A percentile compares a stretch with the other conserved stretches of the same genome.
phyloP scores from a whole-genome alignment of 2,113 vertebrate species.

The Corapipo altera region DNA sequence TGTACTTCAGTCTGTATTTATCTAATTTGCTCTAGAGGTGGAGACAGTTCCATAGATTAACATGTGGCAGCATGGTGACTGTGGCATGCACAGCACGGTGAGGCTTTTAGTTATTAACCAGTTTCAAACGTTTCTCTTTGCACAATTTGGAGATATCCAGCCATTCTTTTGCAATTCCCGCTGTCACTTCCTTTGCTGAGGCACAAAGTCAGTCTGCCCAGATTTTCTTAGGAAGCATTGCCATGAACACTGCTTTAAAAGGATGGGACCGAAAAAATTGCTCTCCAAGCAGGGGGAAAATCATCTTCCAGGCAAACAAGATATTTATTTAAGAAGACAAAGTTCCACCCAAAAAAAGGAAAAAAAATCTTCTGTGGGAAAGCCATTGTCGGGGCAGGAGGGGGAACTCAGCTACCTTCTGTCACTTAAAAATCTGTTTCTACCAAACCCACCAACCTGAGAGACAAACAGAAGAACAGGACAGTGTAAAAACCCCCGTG shows the following conservation, averaged over 20 bases:
- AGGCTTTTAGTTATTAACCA: background rate
- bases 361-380: background rate
- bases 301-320: background rate
- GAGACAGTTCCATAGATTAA: background rate
- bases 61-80: background rate
- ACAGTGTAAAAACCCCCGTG: rapidly evolving
- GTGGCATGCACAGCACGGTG: background rate
- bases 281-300: background rate
- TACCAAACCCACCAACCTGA: background rate
- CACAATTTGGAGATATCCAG: background rate
- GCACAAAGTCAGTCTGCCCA: background rate
- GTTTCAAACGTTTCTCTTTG: background rate
- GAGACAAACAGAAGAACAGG: background rate
- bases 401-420: background rate
- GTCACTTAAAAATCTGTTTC: background rate
- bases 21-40: background rate
- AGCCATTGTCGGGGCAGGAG: background rate
- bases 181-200: background rate
- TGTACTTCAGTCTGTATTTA: background rate
- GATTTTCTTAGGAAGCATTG: background rate
- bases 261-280: background rate
- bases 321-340: background rate
- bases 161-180: background rate
- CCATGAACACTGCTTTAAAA: background rate
- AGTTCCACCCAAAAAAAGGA: background rate